These are phyloP conservation scores for Dromiciops gliroides DNA, from an alignment of 2,113 vertebrate genomes.

Conservation along the genomic window DNA sequence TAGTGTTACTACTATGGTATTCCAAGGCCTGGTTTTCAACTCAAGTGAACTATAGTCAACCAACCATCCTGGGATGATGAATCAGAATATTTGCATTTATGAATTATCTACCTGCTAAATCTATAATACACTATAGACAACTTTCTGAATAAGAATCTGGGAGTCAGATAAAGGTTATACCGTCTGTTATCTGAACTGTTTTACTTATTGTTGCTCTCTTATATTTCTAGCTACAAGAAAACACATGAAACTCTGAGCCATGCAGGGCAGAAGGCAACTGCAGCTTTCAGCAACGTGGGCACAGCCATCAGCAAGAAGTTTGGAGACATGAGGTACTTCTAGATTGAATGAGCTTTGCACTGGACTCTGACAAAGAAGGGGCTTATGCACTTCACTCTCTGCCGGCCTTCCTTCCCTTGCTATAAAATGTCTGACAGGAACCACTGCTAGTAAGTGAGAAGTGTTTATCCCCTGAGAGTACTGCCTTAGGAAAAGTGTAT, in stretches of 20 bases:
- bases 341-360: neutral
- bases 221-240: slow-evolving; percentile 92
- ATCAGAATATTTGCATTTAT: neutral
- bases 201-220: slow-evolving; percentile 10
- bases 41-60: neutral
- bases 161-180: neutral
- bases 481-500: slow-evolving; percentile 29
- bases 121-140: neutral
- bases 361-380: slow-evolving; percentile 40
- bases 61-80: neutral
- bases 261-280: slow-evolving; percentile 94
- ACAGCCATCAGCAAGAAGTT: slow-evolving; percentile 95
- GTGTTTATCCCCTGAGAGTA: slow-evolving; percentile 23
- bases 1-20: neutral
- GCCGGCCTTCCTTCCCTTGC: slow-evolving; percentile 7
- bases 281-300: slow-evolving; percentile 94
- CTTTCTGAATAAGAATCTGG: slow-evolving; percentile 33
- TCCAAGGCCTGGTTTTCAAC: neutral
- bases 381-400: neutral
- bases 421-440: neutral
- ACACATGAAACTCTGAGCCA: slow-evolving; percentile 96
- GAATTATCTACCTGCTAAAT: slow-evolving; percentile 6
- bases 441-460: neutral
- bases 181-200: slow-evolving; percentile 3
- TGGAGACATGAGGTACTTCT: slow-evolving; percentile 95